phyloP scores from a whole-genome alignment of 2,888 invertebrate genomes.

The Troides helena region DNA sequence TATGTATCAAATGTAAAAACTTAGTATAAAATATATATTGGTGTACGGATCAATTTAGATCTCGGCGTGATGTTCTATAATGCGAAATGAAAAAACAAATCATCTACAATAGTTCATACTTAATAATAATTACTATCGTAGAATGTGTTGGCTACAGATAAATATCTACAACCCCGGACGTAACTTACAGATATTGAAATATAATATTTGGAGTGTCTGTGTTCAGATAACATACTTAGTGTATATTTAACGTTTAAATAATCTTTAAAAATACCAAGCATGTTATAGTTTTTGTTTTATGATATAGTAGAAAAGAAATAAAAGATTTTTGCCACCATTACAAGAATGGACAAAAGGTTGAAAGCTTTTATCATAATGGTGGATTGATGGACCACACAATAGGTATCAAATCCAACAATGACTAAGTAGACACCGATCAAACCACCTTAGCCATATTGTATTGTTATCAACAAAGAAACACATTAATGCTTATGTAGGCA shows the following conservation, averaged over 20 bases:
- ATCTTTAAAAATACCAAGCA: conserved; percentile 32
- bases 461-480: conserved; percentile 45
- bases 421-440: conserved; percentile 48
- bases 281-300: not conserved
- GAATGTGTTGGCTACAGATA: not conserved
- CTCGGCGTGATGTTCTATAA: too few relatives aligned
- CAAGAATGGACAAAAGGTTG: conserved; percentile 39
- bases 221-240: not conserved
- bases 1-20: too few relatives aligned
- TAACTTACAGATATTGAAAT: not conserved
- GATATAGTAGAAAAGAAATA: conserved; percentile 18
- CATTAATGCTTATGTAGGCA: conserved; percentile 18
- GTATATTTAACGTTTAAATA: conserved; percentile 37
- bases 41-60: too few relatives aligned
- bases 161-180: conserved; percentile 4
- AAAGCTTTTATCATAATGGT: conserved; percentile 51
- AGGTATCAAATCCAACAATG: conserved; percentile 50
- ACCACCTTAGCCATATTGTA: conserved; percentile 16
- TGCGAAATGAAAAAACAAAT: too few relatives aligned
- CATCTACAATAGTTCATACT: not conserved
- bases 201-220: not conserved
- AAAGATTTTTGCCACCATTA: conserved; percentile 42
- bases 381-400: conserved; percentile 52
- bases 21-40: too few relatives aligned
- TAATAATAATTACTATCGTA: not conserved